A percentile compares a stretch with the other conserved stretches of the same genome.
These are phyloP conservation scores for Grammomys dolichurus DNA, from an alignment of 2,113 vertebrate species.

Conservation along the genomic window DNA sequence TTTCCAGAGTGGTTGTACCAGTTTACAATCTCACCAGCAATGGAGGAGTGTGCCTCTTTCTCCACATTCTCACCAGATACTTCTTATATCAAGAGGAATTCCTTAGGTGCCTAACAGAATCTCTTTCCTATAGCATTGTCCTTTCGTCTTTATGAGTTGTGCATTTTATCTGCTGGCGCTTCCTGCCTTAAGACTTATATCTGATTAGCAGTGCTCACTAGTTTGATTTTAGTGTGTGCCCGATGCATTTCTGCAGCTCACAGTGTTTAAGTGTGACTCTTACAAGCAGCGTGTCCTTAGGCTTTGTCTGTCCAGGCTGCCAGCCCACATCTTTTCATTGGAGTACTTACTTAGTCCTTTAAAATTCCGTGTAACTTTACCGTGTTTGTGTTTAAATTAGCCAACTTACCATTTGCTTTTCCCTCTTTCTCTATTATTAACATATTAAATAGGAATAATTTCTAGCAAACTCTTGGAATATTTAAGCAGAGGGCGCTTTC, in stretches of 20 bases:
- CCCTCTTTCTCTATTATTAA: neutral
- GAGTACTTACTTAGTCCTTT: constrained; percentile 10
- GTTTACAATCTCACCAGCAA: too few relatives aligned
- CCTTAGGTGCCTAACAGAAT: neutral
- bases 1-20: too few relatives aligned
- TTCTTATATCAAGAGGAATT: constrained; percentile 1
- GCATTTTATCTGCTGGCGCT: constrained; percentile 1
- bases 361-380: constrained; percentile 10
- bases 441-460: neutral
- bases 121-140: neutral
- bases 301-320: neutral
- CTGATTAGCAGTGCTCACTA: neutral
- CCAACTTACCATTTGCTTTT: neutral
- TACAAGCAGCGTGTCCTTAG: neutral
- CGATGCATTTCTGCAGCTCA: neutral
- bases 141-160: neutral
- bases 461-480: neutral
- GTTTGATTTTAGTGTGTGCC: neutral
- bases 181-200: neutral
- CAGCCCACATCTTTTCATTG: constrained; percentile 6
- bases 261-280: constrained; percentile 10
- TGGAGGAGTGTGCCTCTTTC: too few relatives aligned
- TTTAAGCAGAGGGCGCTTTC: constrained; percentile 5
- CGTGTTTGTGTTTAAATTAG: constrained; percentile 45
- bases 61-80: too few relatives aligned